These are phyloP conservation scores for Phoeniculus purpureus DNA, from an alignment of 2,797 vertebrate species.

Conservation along the genomic window DNA sequence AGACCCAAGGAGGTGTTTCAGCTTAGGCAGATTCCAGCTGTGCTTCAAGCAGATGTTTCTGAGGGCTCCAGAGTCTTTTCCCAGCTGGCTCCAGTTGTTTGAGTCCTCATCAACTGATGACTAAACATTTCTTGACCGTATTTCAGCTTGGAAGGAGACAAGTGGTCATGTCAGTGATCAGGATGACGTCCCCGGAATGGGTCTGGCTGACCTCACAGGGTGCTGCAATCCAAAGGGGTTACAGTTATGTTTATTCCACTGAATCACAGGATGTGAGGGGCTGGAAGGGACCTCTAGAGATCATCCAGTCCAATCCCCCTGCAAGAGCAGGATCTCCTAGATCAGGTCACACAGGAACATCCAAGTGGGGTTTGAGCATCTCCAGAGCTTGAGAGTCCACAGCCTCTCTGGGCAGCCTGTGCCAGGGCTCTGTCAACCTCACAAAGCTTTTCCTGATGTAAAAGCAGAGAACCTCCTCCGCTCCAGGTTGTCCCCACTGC, in stretches of 20 bases:
- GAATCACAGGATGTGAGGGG: no score
- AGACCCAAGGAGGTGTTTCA: not conserved
- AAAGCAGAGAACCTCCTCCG: no score
- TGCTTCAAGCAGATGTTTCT: not conserved
- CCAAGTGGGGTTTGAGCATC: no score
- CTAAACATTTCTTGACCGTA: not conserved
- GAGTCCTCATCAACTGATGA: not conserved
- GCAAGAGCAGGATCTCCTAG: no score
- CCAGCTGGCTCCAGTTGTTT: not conserved
- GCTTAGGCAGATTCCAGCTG: not conserved
- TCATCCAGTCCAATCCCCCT: no score
- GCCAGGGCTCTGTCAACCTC: no score
- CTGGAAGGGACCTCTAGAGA: no score
- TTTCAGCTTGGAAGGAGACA: not conserved
- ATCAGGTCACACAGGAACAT: no score
- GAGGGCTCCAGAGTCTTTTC: not conserved
- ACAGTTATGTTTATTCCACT: accelerated
- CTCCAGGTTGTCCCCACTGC: no score
- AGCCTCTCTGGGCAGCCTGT: no score
- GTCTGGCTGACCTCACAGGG: not conserved
- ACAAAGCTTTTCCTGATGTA: no score
- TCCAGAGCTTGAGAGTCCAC: no score
- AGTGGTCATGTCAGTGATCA: accelerated
- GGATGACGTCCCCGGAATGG: not conserved
- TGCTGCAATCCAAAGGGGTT: not conserved